Percentiles rank a stretch among this genome's conserved stretches.
These are phyloP conservation scores for Plectrocnemia conspersa DNA, from an alignment of 1,140 invertebrate species.

Conservation along the genomic window DNA sequence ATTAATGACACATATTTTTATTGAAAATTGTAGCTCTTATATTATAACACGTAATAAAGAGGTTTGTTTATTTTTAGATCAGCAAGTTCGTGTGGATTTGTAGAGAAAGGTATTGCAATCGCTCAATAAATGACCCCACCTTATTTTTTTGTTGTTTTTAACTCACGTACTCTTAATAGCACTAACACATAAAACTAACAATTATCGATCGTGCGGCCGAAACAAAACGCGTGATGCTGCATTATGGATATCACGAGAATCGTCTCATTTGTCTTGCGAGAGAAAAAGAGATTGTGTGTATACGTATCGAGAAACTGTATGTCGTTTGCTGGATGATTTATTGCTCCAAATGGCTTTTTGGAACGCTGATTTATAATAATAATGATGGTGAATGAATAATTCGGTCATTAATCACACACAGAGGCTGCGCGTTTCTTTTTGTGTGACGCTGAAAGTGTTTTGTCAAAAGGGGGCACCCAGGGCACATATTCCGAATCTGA, in stretches of 20 bases:
- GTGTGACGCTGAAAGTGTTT: conserved; percentile 9
- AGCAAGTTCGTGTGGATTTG: neutral
- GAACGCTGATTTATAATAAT: conserved; percentile 33
- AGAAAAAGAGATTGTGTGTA: conserved; percentile 18
- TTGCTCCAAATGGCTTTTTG: conserved; percentile 32
- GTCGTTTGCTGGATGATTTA: conserved; percentile 30
- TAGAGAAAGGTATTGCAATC: neutral
- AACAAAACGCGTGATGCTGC: conserved; percentile 14
- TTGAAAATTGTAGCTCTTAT: too few species aligned
- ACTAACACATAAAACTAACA: neutral
- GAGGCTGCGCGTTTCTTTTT: conserved; percentile 7
- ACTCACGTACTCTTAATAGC: neutral
- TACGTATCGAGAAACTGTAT: conserved; percentile 22
- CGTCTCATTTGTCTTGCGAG: conserved; percentile 22
- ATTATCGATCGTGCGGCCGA: neutral
- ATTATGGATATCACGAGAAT: conserved; percentile 20
- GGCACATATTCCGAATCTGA: neutral
- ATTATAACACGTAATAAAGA: too few species aligned
- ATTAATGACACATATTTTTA: too few species aligned
- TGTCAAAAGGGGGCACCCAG: conserved; percentile 20
- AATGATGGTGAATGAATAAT: conserved; percentile 35
- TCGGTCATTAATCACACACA: conserved; percentile 31
- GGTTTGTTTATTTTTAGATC: neutral
- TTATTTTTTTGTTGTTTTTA: neutral
- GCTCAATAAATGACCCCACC: conserved; percentile 1